phyloP scores from a whole-genome alignment of 1,140 invertebrate genomes.

The Macrotrachela quadricornifera region DNA sequence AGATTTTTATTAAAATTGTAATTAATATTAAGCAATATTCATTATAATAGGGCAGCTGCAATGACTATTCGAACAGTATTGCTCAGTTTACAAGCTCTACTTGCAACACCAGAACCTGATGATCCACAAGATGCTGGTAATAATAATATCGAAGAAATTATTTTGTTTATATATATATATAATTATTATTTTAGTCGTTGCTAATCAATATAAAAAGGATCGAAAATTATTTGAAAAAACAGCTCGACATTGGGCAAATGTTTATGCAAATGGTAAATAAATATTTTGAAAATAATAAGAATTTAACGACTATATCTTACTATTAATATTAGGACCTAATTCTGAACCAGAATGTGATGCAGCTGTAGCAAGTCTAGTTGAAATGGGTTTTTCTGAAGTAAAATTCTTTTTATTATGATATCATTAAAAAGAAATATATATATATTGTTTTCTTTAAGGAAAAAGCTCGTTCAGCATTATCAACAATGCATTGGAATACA shows the following conservation, averaged over 20 bases:
- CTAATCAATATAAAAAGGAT: slow-evolving; percentile 77
- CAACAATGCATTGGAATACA: too few species aligned
- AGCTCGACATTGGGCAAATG: slow-evolving; percentile 76
- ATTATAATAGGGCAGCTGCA: slow-evolving; percentile 49
- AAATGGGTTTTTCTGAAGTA: slow-evolving; percentile 8
- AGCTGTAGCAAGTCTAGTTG: slow-evolving; percentile 4
- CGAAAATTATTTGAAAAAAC: slow-evolving; percentile 61
- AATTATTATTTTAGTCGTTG: slow-evolving; percentile 49
- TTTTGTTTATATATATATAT: too few species aligned
- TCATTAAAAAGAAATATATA: not conserved
- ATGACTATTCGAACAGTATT: slow-evolving; percentile 89
- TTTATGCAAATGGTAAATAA: slow-evolving; percentile 57
- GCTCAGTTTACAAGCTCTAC: slow-evolving; percentile 64
- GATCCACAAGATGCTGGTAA: slow-evolving; percentile 46
- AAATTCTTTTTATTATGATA: too few species aligned
- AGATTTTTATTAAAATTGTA: too few species aligned
- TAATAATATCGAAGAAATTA: too few species aligned
- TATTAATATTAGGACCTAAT: not conserved
- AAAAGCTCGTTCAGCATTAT: too few species aligned
- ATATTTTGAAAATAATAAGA: too few species aligned
- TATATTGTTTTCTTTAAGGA: too few species aligned
- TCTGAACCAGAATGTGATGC: slow-evolving; percentile 5
- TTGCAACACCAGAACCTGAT: slow-evolving; percentile 78
- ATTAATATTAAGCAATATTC: too few species aligned
- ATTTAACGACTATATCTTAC: too few species aligned